phyloP scores from a whole-genome alignment of 2,797 vertebrate genomes.

The Hyperoplus immaculatus region DNA sequence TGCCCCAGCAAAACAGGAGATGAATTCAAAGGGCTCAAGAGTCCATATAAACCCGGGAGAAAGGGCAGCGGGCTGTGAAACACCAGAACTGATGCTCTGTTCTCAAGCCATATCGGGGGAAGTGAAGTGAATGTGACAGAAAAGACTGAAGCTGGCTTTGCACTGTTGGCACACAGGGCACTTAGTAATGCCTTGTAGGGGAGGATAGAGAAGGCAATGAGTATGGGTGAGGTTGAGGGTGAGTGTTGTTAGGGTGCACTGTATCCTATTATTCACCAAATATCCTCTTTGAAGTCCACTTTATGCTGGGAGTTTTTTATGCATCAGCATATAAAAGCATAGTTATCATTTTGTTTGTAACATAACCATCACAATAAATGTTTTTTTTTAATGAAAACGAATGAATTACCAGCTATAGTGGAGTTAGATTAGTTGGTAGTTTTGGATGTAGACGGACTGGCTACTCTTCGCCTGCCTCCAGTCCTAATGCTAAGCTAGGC shows the following conservation, averaged over 20 bases:
- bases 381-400: neutral
- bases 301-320: neutral
- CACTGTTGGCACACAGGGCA: constrained; percentile 28
- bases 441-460: neutral
- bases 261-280: constrained; percentile 24
- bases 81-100: constrained; percentile 61
- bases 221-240: neutral
- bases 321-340: constrained; percentile 1
- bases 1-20: constrained; percentile 56
- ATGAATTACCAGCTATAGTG: constrained; percentile 2
- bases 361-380: constrained; percentile 10
- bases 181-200: constrained; percentile 11
- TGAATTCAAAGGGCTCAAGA: constrained; percentile 55
- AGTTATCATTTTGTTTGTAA: constrained; percentile 7
- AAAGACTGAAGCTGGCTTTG: constrained; percentile 56
- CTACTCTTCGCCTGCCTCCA: neutral
- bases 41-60: constrained; percentile 57
- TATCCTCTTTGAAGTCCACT: constrained; percentile 13
- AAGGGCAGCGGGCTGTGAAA: constrained; percentile 56
- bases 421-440: neutral
- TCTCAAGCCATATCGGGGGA: constrained; percentile 41
- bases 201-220: neutral
- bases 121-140: constrained; percentile 65
- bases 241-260: neutral
- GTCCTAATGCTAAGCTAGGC: neutral